phyloP scores from a whole-genome alignment of 2,888 invertebrate species.

The Cheilosia variabilis region DNA sequence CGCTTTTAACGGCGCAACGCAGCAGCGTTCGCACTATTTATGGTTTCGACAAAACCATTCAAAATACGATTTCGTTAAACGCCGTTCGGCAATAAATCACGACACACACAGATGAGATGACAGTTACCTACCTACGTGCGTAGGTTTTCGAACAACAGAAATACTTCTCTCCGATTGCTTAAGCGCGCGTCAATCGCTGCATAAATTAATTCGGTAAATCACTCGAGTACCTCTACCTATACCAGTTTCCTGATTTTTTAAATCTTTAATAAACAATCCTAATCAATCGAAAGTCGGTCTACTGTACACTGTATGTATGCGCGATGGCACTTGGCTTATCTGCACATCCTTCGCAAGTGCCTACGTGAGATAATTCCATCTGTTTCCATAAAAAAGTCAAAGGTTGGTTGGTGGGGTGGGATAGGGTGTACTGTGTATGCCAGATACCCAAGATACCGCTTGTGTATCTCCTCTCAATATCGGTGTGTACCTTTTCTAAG shows the following conservation, averaged over 20 bases:
- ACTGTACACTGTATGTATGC: neutral
- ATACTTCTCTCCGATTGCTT: slow-evolving; percentile 34
- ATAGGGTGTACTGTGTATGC: slow-evolving; percentile 12
- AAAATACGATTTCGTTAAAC: slow-evolving; percentile 72
- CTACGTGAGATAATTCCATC: slow-evolving; percentile 76
- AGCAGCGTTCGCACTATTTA: slow-evolving; percentile 65
- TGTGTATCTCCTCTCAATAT: slow-evolving; percentile 48
- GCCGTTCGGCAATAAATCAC: slow-evolving; percentile 70
- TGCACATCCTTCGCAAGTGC: slow-evolving; percentile 67
- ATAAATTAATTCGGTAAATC: slow-evolving; percentile 69
- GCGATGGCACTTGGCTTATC: slow-evolving; percentile 29
- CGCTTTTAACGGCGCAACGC: slow-evolving; percentile 51
- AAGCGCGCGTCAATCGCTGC: slow-evolving; percentile 46
- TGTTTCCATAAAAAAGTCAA: slow-evolving; percentile 75
- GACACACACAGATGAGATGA: slow-evolving; percentile 49
- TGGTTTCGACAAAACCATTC: slow-evolving; percentile 71
- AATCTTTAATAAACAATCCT: slow-evolving; percentile 74
- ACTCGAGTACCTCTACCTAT: slow-evolving; percentile 12
- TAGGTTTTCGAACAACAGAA: slow-evolving; percentile 45
- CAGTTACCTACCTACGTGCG: slow-evolving; percentile 49
- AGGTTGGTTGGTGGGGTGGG: slow-evolving; percentile 18
- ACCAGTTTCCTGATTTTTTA: slow-evolving; percentile 60
- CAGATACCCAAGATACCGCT: slow-evolving; percentile 60
- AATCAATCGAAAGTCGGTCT: slow-evolving; percentile 59
- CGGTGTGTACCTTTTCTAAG: slow-evolving; percentile 44